phyloP scores from a whole-genome alignment of 2,113 vertebrate species.

The Sebastes schlegelii region DNA sequence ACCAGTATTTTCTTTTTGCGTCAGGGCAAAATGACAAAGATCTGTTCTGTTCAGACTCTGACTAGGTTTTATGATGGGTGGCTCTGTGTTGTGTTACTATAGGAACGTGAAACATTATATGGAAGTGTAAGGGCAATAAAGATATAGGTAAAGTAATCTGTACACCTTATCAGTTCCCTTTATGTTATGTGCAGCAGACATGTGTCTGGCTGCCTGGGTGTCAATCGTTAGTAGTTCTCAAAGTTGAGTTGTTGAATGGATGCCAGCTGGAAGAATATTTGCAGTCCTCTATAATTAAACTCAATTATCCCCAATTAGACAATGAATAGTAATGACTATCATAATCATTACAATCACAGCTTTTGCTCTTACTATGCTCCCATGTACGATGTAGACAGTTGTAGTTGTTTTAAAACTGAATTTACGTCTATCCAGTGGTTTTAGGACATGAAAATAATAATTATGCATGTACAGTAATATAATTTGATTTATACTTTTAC shows the following conservation, averaged over 20 bases:
- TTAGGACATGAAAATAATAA: neutral
- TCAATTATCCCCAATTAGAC: neutral
- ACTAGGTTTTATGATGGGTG: neutral
- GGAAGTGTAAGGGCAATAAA: slow-evolving; percentile 43
- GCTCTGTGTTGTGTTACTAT: slow-evolving; percentile 36
- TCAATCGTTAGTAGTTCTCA: neutral
- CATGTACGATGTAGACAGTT: neutral
- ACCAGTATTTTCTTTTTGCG: neutral
- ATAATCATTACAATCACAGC: neutral
- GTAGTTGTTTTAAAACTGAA: neutral
- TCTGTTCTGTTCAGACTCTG: slow-evolving; percentile 14
- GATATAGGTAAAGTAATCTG: neutral
- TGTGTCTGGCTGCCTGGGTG: too few species aligned
- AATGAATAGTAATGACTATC: neutral
- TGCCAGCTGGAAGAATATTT: neutral
- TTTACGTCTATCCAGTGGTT: neutral
- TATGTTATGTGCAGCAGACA: neutral
- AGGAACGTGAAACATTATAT: slow-evolving; percentile 6
- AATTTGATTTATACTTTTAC: neutral
- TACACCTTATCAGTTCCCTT: slow-evolving; percentile 38
- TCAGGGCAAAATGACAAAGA: slow-evolving; percentile 26
- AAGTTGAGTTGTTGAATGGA: neutral
- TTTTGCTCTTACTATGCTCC: neutral
- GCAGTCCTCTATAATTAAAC: neutral
- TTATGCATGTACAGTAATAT: neutral